Conservation (phyloP, 2,888 invertebrate species). For the Synanthedon andrenaeformis region DNA sequence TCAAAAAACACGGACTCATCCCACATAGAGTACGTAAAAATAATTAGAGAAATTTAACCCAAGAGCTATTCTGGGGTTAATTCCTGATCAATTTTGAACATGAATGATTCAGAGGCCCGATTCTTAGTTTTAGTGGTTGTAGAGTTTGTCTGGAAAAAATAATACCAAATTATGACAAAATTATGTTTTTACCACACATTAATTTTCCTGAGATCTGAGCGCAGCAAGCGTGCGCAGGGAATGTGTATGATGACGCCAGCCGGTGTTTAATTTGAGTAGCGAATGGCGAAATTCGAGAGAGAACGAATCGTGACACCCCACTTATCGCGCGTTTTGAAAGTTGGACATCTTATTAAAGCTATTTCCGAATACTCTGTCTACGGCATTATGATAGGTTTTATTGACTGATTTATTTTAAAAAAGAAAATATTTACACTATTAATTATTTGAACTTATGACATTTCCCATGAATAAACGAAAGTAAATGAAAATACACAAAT, state of each 20-base stretch:
- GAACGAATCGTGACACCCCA: slow-evolving; percentile 61
- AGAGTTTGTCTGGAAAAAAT: too few species aligned
- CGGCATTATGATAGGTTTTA: background rate
- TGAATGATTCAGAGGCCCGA: too few species aligned
- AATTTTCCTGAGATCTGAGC: background rate
- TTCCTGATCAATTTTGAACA: too few species aligned
- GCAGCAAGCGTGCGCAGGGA: background rate
- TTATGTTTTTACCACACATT: too few species aligned
- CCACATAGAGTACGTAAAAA: slow-evolving; percentile 9
- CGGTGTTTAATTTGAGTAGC: slow-evolving; percentile 8
- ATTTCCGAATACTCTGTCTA: background rate
- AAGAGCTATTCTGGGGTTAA: background rate
- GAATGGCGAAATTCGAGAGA: slow-evolving; percentile 58
- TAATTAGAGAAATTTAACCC: background rate
- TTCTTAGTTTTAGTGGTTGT: too few species aligned
- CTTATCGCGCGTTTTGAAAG: slow-evolving; percentile 58
- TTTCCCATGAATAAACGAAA: too few species aligned
- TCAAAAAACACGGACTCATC: slow-evolving; percentile 41
- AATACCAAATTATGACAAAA: too few species aligned
- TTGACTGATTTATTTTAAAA: background rate
- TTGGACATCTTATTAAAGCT: slow-evolving; percentile 50
- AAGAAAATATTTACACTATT: too few species aligned
- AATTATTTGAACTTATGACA: too few species aligned
- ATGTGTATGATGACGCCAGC: background rate
- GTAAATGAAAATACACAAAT: slow-evolving; percentile 9